Conservation (phyloP, 2,888 invertebrate species). For the Ischnus inquisitorius region DNA sequence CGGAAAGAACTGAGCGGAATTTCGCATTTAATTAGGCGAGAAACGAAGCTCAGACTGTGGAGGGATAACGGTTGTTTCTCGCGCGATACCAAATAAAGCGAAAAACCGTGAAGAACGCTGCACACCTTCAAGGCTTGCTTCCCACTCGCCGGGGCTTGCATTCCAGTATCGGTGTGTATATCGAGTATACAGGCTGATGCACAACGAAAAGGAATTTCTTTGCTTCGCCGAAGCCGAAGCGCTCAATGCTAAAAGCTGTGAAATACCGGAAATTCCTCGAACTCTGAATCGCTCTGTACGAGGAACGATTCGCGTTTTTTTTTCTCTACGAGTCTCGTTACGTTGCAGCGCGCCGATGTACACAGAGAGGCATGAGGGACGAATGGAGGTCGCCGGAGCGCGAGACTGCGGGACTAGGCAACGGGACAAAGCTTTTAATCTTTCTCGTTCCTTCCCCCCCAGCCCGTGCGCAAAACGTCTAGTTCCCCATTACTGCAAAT, state of each 20-base stretch:
- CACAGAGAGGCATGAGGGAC: neutral
- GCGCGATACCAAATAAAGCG: conserved; percentile 48
- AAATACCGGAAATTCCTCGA: neutral
- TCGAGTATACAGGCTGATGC: conserved; percentile 24
- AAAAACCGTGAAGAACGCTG: conserved; percentile 29
- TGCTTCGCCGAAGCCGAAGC: neutral
- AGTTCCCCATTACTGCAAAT: conserved; percentile 68
- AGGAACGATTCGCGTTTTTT: neutral
- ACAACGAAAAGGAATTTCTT: conserved; percentile 18
- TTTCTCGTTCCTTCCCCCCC: conserved; percentile 40
- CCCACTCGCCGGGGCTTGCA: conserved; percentile 47
- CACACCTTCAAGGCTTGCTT: too few species aligned
- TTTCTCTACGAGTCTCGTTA: neutral
- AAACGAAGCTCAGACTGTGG: conserved; percentile 73
- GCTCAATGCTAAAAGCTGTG: neutral
- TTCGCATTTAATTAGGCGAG: conserved; percentile 81
- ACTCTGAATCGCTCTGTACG: conserved; percentile 2
- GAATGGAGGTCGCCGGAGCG: conserved; percentile 62
- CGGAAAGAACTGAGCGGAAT: conserved; percentile 78
- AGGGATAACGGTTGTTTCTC: conserved; percentile 47
- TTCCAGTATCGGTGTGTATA: conserved; percentile 58
- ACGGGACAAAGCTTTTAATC: conserved; percentile 68
- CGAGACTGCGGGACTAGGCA: conserved; percentile 80
- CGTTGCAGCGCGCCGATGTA: neutral
- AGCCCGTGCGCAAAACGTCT: conserved; percentile 36